These are phyloP conservation scores for Loripinus fragilis DNA, from an alignment of 2,888 invertebrate species.

Conservation along the genomic window DNA sequence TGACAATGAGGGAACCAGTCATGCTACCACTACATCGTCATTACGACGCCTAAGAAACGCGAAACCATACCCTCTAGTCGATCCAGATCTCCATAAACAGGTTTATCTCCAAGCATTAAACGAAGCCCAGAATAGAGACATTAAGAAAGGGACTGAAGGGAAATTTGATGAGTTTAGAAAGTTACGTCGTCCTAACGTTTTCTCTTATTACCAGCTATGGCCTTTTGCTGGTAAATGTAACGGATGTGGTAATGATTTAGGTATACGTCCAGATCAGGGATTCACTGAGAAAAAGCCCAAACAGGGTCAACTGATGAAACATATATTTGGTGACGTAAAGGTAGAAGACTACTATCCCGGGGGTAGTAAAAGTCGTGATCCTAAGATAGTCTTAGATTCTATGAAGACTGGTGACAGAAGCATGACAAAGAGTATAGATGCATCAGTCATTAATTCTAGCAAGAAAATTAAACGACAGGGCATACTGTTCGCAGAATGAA, in stretches of 20 bases:
- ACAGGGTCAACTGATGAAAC: constrained; percentile 62
- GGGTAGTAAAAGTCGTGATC: constrained; percentile 15
- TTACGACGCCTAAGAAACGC: constrained; percentile 33
- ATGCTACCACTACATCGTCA: constrained; percentile 25
- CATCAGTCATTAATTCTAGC: constrained; percentile 1
- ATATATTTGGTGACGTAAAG: constrained; percentile 64
- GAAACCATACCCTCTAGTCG: constrained; percentile 43
- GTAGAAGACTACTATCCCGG: constrained; percentile 59
- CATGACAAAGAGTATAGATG: constrained; percentile 9
- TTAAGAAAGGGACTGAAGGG: constrained; percentile 25
- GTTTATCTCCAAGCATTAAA: constrained; percentile 61
- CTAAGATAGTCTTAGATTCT: constrained; percentile 1
- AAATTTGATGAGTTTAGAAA: constrained; percentile 32
- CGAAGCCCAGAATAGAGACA: constrained; percentile 40
- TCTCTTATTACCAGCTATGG: constrained; percentile 63
- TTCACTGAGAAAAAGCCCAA: constrained; percentile 46
- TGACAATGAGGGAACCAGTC: constrained; percentile 17
- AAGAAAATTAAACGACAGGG: not conserved
- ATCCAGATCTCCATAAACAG: constrained; percentile 59
- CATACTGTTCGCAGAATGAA: not conserved
- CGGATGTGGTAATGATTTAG: constrained; percentile 27
- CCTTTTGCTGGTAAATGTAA: constrained; percentile 30
- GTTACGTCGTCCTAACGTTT: constrained; percentile 52
- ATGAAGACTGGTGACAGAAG: not conserved
- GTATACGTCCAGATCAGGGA: constrained; percentile 42